Percentiles rank a stretch among this genome's conserved stretches.
These are phyloP conservation scores for Sebastes fasciatus DNA, from an alignment of 2,113 vertebrate genomes.

Conservation along the genomic window DNA sequence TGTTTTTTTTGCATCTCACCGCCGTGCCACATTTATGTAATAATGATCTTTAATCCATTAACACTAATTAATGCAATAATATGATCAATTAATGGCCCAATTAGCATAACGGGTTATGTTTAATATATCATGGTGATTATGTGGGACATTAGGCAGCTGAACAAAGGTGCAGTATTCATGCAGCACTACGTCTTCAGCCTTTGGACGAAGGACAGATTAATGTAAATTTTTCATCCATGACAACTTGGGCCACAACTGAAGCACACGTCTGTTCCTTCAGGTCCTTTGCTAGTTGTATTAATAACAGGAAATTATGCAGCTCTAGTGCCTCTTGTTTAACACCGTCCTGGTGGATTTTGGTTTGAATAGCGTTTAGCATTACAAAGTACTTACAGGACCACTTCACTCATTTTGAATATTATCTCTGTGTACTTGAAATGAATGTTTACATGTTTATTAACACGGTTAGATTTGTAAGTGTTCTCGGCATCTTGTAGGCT, in stretches of 20 bases:
- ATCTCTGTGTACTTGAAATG: background rate
- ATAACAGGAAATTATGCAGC: constrained; percentile 39
- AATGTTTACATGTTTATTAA: background rate
- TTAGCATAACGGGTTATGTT: constrained; percentile 45
- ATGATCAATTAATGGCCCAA: constrained; percentile 51
- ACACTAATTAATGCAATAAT: constrained; percentile 56
- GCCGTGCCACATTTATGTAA: constrained; percentile 20
- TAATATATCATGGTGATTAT: constrained; percentile 49
- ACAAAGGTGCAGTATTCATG: constrained; percentile 45
- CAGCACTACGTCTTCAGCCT: constrained; percentile 23
- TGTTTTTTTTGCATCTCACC: constrained; percentile 10
- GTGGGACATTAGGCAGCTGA: constrained; percentile 35
- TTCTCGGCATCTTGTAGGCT: background rate
- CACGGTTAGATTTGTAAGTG: background rate
- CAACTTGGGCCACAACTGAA: constrained; percentile 38
- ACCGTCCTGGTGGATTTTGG: constrained; percentile 20
- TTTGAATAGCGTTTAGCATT: constrained; percentile 49
- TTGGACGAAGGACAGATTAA: constrained; percentile 32
- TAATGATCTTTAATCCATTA: constrained; percentile 51
- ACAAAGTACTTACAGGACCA: constrained; percentile 30
- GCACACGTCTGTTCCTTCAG: constrained; percentile 8
- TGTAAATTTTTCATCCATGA: constrained; percentile 45
- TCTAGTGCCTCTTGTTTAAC: constrained; percentile 51
- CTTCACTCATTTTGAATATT: constrained; percentile 37
- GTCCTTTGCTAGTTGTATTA: constrained; percentile 24